Conservation (phyloP, 2,888 invertebrate species). For the Netelia inedita region DNA sequence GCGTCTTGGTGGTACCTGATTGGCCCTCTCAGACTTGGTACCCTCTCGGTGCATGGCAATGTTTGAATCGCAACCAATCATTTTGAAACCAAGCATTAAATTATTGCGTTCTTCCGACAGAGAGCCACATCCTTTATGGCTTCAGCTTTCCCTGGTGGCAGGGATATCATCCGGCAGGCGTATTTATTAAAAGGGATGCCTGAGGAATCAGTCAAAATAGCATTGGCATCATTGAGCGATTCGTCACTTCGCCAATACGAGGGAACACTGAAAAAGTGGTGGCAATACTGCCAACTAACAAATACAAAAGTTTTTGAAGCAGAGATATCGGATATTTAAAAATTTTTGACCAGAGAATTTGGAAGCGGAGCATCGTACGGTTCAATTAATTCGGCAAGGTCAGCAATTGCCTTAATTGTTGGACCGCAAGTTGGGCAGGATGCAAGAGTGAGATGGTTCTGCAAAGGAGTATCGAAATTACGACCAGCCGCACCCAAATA, state of each 20-base stretch:
- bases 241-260: conserved; percentile 43
- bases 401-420: conserved; percentile 25
- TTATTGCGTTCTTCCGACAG: conserved; percentile 14
- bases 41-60: not conserved
- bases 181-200: conserved; percentile 19
- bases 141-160: conserved; percentile 68
- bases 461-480: conserved; percentile 38
- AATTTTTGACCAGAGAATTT: conserved; percentile 25
- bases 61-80: not conserved
- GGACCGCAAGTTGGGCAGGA: conserved; percentile 22
- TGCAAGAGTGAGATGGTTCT: conserved; percentile 26
- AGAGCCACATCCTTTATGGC: conserved; percentile 49
- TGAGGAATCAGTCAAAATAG: conserved; percentile 36
- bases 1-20: not conserved
- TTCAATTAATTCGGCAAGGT: conserved; percentile 35
- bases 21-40: not conserved
- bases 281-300: conserved; percentile 19
- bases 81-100: conserved; percentile 15
- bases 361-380: conserved; percentile 15
- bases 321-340: not conserved
- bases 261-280: conserved; percentile 45
- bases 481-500: conserved; percentile 41
- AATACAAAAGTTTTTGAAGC: too few species aligned
- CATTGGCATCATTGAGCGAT: conserved; percentile 19
- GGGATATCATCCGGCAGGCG: conserved; percentile 39